Evolutionary conservation across 2,113 vertebrate species (phyloP).

Genomic region (Hemibagrus wyckioides): DNA sequence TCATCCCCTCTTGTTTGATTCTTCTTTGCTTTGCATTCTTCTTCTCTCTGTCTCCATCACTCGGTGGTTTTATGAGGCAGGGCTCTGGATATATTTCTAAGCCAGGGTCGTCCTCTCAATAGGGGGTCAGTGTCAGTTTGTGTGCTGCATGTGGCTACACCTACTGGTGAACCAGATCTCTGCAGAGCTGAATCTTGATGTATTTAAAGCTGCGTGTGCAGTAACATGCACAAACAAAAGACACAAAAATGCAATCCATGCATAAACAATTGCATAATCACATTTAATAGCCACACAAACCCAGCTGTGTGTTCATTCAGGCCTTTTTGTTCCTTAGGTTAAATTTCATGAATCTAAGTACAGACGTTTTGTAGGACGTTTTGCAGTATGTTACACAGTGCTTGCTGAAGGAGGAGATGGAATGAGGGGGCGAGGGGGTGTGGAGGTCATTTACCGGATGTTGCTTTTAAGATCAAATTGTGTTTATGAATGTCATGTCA

Average conservation of each 20-base stretch:
- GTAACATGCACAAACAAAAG: background rate
- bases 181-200: background rate
- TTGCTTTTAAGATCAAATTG: slow-evolving; percentile 70
- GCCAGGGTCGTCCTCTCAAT: slow-evolving; percentile 54
- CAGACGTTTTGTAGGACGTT: background rate
- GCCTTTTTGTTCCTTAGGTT: background rate
- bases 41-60: slow-evolving; percentile 49
- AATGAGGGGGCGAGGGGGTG: background rate
- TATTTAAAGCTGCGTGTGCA: background rate
- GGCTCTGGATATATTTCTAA: slow-evolving; percentile 70
- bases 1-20: slow-evolving; percentile 71
- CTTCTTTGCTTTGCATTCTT: slow-evolving; percentile 49
- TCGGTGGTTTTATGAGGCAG: slow-evolving; percentile 1
- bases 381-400: slow-evolving; percentile 26
- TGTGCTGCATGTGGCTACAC: slow-evolving; percentile 37
- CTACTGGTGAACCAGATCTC: slow-evolving; percentile 20
- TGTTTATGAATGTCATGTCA: slow-evolving; percentile 70
- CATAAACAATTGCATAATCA: background rate
- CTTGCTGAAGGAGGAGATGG: slow-evolving; percentile 18
- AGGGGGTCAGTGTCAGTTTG: slow-evolving; percentile 43
- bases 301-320: background rate
- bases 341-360: background rate
- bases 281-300: background rate
- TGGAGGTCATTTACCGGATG: slow-evolving; percentile 61
- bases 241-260: background rate